Evolutionary conservation across 2,113 vertebrate species (phyloP), one percentile per base, ranked within the genome.

Genomic region (Oophaga pumilio): DNA sequence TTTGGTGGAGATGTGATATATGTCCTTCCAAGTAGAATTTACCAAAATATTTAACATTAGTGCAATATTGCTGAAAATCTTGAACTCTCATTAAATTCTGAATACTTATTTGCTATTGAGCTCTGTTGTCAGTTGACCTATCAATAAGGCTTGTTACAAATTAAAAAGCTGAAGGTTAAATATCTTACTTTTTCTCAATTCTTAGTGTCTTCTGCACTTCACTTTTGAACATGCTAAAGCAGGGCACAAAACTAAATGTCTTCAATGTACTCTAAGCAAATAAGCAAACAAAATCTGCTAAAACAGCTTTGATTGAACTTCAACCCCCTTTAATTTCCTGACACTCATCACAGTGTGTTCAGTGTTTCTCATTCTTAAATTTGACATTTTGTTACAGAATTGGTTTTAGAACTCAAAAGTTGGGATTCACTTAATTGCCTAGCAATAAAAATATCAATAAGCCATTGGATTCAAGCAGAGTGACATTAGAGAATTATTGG

Each of bases 381-480:
- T 17, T 83, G 81, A 53, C 62, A 68, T 83, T 83, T 83, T 22
- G n/a, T 69, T 69, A 83, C 22, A 53, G 81, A 83, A 69, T n/a
- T 50, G n/a, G 50, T 66, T 82, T 82, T 82, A 82, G 80, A 76
- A 60, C 71, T 85, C 33, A 85, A 76, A 26, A 85, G 59, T 77
- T 77, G 53, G 84, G 71, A 76, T 64, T 52, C 84, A 85, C 53
- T 85, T 85, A 64, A 85, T 85, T 76, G 84, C 56, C 84, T 49
- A 66, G 84, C 73, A 85, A 77, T 64, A 77, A 85, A 85, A 77
- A 64, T 62, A 76, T 77, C 56, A 64, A 76, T 62, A 85, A 77
- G 84, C 62, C 84, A 85, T 85, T 85, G 84, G 56, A 85, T 76
- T 76, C 84, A 85, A 77, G 84, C 73, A 76, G 84, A 85, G 84